Evolutionary conservation across 2,797 vertebrate genomes (phyloP), one percentile per base, ranked within the genome.

Genomic region (Naso thynnoides): DNA sequence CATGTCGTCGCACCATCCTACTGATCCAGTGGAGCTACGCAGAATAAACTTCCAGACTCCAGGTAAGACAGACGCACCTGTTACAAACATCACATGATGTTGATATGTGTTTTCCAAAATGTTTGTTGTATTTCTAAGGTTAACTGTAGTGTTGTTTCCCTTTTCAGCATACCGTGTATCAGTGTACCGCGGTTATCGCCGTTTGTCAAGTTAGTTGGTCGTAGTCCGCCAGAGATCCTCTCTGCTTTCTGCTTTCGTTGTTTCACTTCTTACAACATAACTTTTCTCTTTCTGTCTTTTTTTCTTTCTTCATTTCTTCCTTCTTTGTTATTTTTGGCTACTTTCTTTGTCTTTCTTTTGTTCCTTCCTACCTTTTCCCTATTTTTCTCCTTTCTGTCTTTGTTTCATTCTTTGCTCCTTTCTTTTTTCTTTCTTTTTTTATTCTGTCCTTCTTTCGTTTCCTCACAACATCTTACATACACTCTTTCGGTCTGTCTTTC

Each of bases 1-100:
- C 53, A 95, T 98, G 88, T 97, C 96, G 58, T 99, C 98, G 62
- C 98, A 99, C 82, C 97, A 99, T 80, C 98, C 98, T 81, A 99
- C 98, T 39, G 98, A 99, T 71, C 97, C 98, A 0, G 98, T 99
- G 79, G 98, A 99, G 88, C 95, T 99, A 4, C 96, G 98, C 55
- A 95, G 98, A 77, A 98, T 99, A 94, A 99, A 99, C 94, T 99
- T 99, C 92, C 98, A 99, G 90, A 99, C 98, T 45, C 97, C 98
- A 57, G 98, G 98, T 99, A 95, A 94, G 62, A 31, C 29, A n/a
- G 18, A 76, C 39, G 47, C 59, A 49, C 49, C 44, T 56, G 49
- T 26, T 48, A 57, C 27, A 55, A 18, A 63, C 29, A 60, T 29
- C 5, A 47, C 60, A 21, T 31, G 42, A 63, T 10, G 18, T 33